Conservation (phyloP, 2,113 vertebrate species). For the Ciconia boyciana region DNA sequence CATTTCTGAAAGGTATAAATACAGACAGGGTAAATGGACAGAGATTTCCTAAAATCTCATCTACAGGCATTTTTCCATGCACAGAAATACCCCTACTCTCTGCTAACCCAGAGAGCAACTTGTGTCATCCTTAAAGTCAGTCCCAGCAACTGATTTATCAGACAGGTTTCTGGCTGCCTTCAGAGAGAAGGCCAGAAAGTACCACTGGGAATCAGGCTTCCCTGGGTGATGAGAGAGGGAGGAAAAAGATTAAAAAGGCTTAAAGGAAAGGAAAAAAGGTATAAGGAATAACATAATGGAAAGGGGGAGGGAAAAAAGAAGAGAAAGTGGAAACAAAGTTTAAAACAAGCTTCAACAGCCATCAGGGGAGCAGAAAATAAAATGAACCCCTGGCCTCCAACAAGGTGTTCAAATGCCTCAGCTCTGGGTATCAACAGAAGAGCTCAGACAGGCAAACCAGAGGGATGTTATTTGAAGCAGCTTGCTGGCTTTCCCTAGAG, state of each 20-base stretch:
- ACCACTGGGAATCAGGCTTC: background rate
- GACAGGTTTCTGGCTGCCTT: background rate
- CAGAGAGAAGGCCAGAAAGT: background rate
- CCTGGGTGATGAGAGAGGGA: background rate
- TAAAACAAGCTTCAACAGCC: background rate
- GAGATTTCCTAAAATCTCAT: background rate
- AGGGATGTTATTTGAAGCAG: conserved; percentile 26
- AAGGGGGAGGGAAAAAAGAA: background rate
- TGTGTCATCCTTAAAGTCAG: background rate
- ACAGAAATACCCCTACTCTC: background rate
- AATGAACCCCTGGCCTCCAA: background rate
- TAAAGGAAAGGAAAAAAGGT: background rate
- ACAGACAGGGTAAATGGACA: background rate
- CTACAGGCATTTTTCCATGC: background rate
- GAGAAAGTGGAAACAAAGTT: background rate
- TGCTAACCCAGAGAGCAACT: background rate
- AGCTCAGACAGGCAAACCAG: background rate
- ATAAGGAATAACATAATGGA: background rate
- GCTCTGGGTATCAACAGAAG: background rate
- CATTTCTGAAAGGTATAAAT: background rate
- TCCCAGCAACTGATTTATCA: background rate
- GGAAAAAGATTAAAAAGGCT: background rate
- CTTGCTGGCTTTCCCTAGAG: conserved; percentile 38
- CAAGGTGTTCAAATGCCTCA: background rate
- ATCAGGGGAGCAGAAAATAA: background rate